Evolutionary conservation across 2,797 vertebrate species (phyloP), one percentile per base, ranked within the genome.

Genomic region (Phalloptychus januarius): DNA sequence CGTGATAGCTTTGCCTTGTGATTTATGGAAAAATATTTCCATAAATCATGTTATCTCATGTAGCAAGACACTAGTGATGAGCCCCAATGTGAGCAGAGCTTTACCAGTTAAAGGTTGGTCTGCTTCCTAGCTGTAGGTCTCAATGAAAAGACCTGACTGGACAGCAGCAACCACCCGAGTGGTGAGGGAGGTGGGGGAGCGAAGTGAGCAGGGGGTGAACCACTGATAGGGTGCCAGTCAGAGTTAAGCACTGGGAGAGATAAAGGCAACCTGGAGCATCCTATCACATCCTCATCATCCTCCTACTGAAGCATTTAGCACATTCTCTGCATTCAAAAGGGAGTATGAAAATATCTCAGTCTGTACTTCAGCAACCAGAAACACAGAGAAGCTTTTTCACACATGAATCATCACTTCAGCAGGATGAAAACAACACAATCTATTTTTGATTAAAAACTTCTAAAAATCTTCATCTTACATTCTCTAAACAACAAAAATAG

Each of bases 191-290:
- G 95, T 94, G 8, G 91, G 92, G 74, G 92, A 90, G 56, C 88
- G 92, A 92, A 95, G 95, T 96, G 94, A 70, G 25, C 56, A 38
- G 87, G 87, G 86, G 91, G 86, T 63, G 79, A 73, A 5, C 25
- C 73, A 71, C 81, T 85, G 92, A 93, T 88, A 93, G 87, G 86
- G 94, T 94, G 94, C 93, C 92, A 93, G 94, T 91, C 91, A 82
- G 94, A 93, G 94, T 80, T 91, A 93, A 91, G 94, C 91, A 94
- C 94, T 80, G 89, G 75, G 38, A 78, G 86, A 94, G 94, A 70
- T 70, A 70, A 70, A 44, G 67, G 25, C 25, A 70, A 70, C 67
- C 40, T n/a, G 67, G 67, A 44, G 67, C 25, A 1, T 44, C 67
- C 67, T 8, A 70, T 44, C 67, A 15, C 67, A n/a, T 69, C 40